Base-by-base conservation (phyloP, 2,797 vertebrate species). In the Sciurus vulgaris region DNA sequence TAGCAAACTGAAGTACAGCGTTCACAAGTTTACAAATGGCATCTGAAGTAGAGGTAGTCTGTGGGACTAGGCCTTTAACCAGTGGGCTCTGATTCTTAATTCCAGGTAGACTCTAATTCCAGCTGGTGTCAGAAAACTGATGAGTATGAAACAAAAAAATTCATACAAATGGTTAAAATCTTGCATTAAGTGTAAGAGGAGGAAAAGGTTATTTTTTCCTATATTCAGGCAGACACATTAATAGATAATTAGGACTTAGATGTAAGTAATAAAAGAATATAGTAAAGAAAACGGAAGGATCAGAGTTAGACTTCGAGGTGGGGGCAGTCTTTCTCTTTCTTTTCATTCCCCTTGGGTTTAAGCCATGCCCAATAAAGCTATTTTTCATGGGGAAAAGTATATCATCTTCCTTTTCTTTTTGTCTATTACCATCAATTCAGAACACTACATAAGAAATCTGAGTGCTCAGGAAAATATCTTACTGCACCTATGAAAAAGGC, bases 401-500 rank as follows among this genome's bases (percentile, higher is more conserved):
- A 13, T 7, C 24, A 83, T n/a, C 51, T 81, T 86, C 44, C 49
- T 65, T 56, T 74, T 51, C 9, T 69, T 91, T 72, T 54, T 85
- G 63, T 49, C 65, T 79, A 26, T 79, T 15, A 70, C 3, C 17
- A 95, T 65, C 38, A 91, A 89, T 81, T 84, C 82, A 18, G 89
- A 96, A 93, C 11, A 70, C 1, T 7, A 61, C 70, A 1, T 38
- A 85, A 76, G 38, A 94, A 84, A 61, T 26, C 24, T 61, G 10
- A 61, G 59, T 61, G 22, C 24, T 61, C 59, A 24, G 26, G 26
- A 61, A 82, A 88, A 90, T 17, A 94, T 59, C 72, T 82, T 12
- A 49, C 65, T 79, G 28, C n/a, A 90, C 56, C 44, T 93, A 6
- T 67, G 38, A 90, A 61, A 87, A 94, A 95, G 20, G 41, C 79